Conservation (phyloP, 2,797 vertebrate species). For the Ambastaia sidthimunki region DNA sequence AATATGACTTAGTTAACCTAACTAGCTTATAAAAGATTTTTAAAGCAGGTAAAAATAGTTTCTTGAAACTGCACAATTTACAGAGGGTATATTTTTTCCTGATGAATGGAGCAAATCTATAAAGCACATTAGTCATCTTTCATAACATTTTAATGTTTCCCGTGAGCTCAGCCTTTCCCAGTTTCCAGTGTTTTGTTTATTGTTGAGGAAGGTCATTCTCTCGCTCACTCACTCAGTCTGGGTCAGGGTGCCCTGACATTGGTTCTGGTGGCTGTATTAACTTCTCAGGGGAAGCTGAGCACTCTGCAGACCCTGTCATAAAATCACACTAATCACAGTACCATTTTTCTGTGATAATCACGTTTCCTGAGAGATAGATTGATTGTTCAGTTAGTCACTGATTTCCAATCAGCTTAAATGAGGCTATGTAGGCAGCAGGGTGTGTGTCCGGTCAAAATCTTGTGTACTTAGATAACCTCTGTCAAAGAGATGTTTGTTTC, state of each 20-base stretch:
- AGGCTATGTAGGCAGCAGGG: slow-evolving; percentile 1
- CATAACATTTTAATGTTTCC: neutral
- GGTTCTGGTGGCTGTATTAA: slow-evolving; percentile 64
- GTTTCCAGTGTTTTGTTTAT: slow-evolving; percentile 44
- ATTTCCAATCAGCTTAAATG: slow-evolving; percentile 24
- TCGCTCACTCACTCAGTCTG: slow-evolving; percentile 53
- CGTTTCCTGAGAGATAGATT: slow-evolving; percentile 32
- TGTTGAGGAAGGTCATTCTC: slow-evolving; percentile 45
- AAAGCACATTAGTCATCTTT: slow-evolving; percentile 26
- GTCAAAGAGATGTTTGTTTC: neutral
- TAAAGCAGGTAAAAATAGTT: too few relatives aligned
- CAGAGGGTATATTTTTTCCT: too few relatives aligned
- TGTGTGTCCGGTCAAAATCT: neutral
- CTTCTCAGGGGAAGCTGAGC: slow-evolving; percentile 24
- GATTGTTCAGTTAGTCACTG: slow-evolving; percentile 28
- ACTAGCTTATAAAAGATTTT: too few relatives aligned
- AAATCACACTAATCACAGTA: slow-evolving; percentile 23
- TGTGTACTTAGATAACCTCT: slow-evolving; percentile 23
- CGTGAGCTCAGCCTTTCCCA: neutral
- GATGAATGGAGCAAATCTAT: slow-evolving; percentile 2
- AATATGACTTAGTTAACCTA: too few relatives aligned
- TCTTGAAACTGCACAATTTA: too few relatives aligned
- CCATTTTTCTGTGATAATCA: slow-evolving; percentile 27
- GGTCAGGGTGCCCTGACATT: slow-evolving; percentile 79
- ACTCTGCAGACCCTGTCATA: slow-evolving; percentile 28